Evolutionary conservation across 2,113 vertebrate genomes (phyloP), one percentile per base, ranked within the genome.

Genomic region (Sander lucioperca): DNA sequence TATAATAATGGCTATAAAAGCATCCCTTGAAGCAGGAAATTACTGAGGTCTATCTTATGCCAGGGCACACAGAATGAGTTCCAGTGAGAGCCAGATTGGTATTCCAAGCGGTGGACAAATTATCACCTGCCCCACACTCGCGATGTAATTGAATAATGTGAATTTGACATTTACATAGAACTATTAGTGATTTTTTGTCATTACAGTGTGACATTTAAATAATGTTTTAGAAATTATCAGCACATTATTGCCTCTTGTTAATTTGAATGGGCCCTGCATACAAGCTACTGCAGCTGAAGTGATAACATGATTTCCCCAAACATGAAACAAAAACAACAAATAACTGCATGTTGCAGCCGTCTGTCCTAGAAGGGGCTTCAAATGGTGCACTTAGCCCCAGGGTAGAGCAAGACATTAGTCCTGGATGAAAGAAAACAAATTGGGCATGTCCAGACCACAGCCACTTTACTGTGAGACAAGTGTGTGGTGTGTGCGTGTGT

Each of bases 161-260:
- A 94, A 92, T 94, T 84, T 95, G 94, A 94, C 94, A 96, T 96
- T 96, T 96, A 92, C 92, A 94, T 82, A 82, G 74, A 91, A 93
- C 91, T 91, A 93, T 94, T 94, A 93, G 92, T 90, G 86, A 77
- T 63, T 89, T 90, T 88, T 89, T 74, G 88, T 93, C 91, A 94
- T 95, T 92, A 91, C 79, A 79, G 82, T 45, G 25, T 95, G 95
- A 94, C 95, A 95, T 96, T 96, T 95, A 91, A 95, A 95, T 93
- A 90, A 92, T 84, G 90, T 92, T 93, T 91, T 89, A 67, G 73
- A 93, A 94, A 94, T 93, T 86, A 95, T 91, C 92, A 86, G 87
- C 91, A 87, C 87, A 90, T 95, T 93, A 94, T 91, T 90, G 59
- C 86, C 74, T 88, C 68, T 76, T 91, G 90, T 93, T 94, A 90